These are phyloP conservation scores for Antigone vipio DNA, from an alignment of 2,113 vertebrate species.

Conservation along the genomic window DNA sequence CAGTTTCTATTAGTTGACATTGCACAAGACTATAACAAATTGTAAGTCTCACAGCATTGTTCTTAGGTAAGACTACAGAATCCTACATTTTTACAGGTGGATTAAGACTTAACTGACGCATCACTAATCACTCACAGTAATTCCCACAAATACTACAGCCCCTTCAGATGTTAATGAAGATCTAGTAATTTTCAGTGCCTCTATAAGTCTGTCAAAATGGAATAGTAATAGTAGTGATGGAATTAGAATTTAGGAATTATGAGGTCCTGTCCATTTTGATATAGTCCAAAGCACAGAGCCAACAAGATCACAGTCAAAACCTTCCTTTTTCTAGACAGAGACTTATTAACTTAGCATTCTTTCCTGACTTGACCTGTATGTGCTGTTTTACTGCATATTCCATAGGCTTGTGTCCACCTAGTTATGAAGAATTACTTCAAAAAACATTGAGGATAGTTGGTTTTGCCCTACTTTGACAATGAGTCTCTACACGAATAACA, in stretches of 20 bases:
- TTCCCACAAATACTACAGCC: background rate
- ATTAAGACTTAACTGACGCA: background rate
- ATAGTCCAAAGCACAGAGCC: background rate
- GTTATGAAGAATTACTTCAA: background rate
- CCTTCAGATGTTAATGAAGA: background rate
- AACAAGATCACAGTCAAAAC: background rate
- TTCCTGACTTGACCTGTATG: background rate
- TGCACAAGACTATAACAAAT: background rate
- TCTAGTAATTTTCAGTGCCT: background rate
- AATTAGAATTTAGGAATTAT: background rate
- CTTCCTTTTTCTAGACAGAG: background rate
- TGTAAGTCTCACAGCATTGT: rapidly evolving
- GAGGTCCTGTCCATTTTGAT: background rate
- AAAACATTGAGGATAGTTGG: background rate
- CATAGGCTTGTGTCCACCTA: background rate
- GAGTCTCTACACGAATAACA: background rate
- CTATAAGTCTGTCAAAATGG: background rate
- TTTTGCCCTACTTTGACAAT: background rate
- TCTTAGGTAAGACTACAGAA: background rate
- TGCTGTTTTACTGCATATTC: background rate
- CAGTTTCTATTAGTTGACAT: background rate
- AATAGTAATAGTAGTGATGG: background rate
- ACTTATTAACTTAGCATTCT: background rate
- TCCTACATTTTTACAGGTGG: background rate
- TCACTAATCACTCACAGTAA: background rate